phyloP scores from a whole-genome alignment of 2,797 vertebrate species.

The Melopsittacus undulatus region DNA sequence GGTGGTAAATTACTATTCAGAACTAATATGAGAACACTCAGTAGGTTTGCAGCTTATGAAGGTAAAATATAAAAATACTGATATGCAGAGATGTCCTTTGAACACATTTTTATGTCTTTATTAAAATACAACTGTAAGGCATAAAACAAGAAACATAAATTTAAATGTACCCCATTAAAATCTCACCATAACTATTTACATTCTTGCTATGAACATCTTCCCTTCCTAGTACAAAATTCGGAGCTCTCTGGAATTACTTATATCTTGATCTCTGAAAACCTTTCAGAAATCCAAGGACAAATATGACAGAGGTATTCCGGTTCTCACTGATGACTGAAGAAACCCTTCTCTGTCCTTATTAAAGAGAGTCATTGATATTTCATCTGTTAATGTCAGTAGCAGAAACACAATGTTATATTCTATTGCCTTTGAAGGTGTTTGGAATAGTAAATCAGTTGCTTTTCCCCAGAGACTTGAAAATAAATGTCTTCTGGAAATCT shows the following conservation, averaged over 20 bases:
- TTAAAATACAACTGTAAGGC: background rate
- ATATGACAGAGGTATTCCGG: background rate
- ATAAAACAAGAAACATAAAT: background rate
- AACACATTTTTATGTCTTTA: background rate
- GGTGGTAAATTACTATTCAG: background rate
- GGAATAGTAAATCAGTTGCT: background rate
- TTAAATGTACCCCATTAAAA: background rate
- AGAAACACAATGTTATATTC: background rate
- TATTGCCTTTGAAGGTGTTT: background rate
- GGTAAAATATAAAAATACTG: background rate
- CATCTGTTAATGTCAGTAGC: background rate
- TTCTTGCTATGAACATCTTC: background rate
- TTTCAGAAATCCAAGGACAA: background rate
- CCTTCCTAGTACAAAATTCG: background rate
- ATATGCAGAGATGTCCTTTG: background rate
- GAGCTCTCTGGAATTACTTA: background rate
- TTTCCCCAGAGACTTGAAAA: background rate
- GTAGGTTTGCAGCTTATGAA: background rate
- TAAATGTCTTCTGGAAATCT: slow-evolving; percentile 13
- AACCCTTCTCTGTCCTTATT: background rate
- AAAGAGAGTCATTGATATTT: background rate
- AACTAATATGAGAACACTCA: background rate
- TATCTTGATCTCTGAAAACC: background rate
- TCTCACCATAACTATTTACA: background rate
- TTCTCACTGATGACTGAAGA: background rate